These are phyloP conservation scores for Apis cerana DNA, from an alignment of 1,140 invertebrate species.

Conservation along the genomic window DNA sequence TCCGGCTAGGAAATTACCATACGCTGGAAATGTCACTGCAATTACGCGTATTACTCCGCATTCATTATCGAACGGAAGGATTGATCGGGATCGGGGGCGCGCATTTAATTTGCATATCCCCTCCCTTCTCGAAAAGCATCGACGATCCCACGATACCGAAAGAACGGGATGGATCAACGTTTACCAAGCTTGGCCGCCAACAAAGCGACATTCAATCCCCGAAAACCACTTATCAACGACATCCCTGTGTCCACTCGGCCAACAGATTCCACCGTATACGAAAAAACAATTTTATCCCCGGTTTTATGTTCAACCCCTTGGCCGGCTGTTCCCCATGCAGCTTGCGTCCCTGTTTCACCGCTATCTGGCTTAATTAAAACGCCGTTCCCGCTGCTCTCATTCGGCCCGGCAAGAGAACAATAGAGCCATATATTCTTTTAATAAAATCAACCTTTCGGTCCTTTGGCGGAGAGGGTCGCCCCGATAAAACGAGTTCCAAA, in stretches of 20 bases:
- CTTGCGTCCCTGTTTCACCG: slow-evolving; percentile 11
- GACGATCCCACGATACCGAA: neutral
- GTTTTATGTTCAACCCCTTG: neutral
- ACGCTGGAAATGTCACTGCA: too few species aligned
- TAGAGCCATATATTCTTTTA: slow-evolving; percentile 39
- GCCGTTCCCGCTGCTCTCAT: slow-evolving; percentile 29
- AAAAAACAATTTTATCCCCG: slow-evolving; percentile 30
- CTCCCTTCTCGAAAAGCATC: neutral
- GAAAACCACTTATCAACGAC: slow-evolving; percentile 17
- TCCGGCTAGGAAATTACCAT: too few species aligned
- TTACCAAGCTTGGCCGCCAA: neutral
- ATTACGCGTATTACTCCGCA: too few species aligned
- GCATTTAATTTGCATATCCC: neutral
- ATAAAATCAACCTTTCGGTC: slow-evolving; percentile 37
- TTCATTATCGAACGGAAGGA: too few species aligned
- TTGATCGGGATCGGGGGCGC: too few species aligned
- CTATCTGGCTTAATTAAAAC: slow-evolving; percentile 39
- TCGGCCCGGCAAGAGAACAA: slow-evolving; percentile 17
- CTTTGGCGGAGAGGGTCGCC: slow-evolving; percentile 28
- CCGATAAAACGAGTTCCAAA: slow-evolving; percentile 24
- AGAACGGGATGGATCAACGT: neutral
- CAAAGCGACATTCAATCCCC: slow-evolving; percentile 5
- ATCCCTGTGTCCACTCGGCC: neutral
- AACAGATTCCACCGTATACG: neutral
- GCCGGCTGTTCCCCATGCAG: slow-evolving; percentile 23